Evolutionary conservation across 2,888 invertebrate species (phyloP).

Genomic region (Chalcosyrphus nemorum): DNA sequence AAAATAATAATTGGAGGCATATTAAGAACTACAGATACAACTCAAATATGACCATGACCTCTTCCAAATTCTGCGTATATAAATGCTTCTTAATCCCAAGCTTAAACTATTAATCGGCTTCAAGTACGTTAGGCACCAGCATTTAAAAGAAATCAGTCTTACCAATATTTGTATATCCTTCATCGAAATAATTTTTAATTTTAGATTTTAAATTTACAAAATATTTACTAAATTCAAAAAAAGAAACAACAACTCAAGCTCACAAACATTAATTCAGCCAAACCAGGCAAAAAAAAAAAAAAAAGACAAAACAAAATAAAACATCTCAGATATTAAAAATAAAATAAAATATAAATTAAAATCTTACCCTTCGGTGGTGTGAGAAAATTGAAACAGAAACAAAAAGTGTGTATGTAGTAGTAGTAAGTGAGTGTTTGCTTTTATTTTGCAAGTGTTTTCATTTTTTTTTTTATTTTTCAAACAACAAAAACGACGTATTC

Average conservation of each 20-base stretch:
- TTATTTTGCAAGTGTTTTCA: conserved; percentile 8
- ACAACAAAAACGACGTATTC: conserved; percentile 29
- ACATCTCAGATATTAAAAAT: background rate
- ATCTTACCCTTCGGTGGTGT: conserved; percentile 69
- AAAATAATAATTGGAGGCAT: no score
- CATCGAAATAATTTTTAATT: no score
- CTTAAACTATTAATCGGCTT: no score
- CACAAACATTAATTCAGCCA: conserved; percentile 26
- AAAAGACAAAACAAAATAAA: conserved; percentile 16
- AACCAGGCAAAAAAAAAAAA: conserved; percentile 12
- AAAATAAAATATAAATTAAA: conserved; percentile 20
- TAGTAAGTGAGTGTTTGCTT: conserved; percentile 36
- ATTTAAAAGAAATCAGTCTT: no score
- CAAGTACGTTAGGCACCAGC: no score
- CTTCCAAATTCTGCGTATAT: no score
- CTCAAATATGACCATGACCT: no score
- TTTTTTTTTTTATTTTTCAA: no score
- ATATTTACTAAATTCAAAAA: background rate
- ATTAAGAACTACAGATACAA: no score
- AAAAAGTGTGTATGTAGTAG: conserved; percentile 66
- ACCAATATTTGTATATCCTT: no score
- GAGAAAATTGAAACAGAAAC: conserved; percentile 67
- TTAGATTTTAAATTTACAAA: no score
- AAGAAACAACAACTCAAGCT: conserved; percentile 30
- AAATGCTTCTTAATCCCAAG: no score